Evolutionary conservation across 2,113 vertebrate genomes (phyloP).

Genomic region (Arothron firmamentum): DNA sequence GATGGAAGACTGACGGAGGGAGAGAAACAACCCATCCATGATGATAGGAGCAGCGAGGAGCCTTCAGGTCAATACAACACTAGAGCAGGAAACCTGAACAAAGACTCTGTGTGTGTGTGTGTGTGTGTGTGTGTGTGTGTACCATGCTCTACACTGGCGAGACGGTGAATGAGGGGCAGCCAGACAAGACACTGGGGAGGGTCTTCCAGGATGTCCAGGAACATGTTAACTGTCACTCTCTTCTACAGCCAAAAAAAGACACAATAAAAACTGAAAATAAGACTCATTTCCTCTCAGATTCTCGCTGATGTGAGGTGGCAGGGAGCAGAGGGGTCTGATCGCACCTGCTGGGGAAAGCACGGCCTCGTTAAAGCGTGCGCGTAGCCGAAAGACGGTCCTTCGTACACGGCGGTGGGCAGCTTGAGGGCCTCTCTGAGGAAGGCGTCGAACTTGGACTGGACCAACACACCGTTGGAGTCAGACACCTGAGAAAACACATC

Average conservation of each 20-base stretch:
- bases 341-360: conserved; percentile 89
- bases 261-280: not conserved
- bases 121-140: conserved; percentile 32
- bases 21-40: not conserved
- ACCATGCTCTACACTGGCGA: conserved; percentile 94
- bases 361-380: conserved; percentile 78
- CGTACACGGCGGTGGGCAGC: conserved; percentile 84
- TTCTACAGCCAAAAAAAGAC: conserved; percentile 71
- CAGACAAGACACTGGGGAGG: conserved; percentile 95
- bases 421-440: conserved; percentile 84
- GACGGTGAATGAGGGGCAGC: conserved; percentile 92
- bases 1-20: conserved; percentile 81
- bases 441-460: conserved; percentile 83
- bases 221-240: conserved; percentile 90
- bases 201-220: conserved; percentile 86
- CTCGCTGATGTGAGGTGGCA: not conserved
- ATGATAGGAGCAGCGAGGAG: too few relatives aligned
- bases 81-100: too few relatives aligned
- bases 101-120: too few relatives aligned
- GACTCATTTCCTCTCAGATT: not conserved
- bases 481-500: conserved; percentile 93
- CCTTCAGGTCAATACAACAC: too few relatives aligned
- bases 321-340: not conserved
- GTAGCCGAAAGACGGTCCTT: conserved; percentile 90
- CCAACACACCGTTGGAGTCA: conserved; percentile 82